phyloP scores from a whole-genome alignment of 2,888 invertebrate genomes.

The Cheilosia urbana region DNA sequence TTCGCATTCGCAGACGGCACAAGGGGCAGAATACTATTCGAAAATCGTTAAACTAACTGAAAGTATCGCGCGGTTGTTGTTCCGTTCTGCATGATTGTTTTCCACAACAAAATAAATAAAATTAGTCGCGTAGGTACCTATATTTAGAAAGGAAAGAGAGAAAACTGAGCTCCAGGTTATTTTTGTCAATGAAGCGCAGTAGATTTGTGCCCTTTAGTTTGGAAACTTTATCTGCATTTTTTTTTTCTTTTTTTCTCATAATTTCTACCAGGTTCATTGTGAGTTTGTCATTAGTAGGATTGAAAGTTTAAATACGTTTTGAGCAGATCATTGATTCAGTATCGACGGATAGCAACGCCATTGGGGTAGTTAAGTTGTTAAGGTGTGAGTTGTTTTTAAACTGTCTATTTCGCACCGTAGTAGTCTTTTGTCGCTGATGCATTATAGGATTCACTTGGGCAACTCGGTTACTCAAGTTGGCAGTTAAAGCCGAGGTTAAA shows the following conservation, averaged over 20 bases:
- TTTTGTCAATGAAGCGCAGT: slow-evolving; percentile 38
- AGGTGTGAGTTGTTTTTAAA: background rate
- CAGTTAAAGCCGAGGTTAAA: too few relatives aligned
- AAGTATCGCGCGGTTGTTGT: slow-evolving; percentile 73
- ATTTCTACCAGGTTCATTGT: background rate
- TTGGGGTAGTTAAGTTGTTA: background rate
- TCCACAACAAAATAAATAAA: slow-evolving; percentile 64
- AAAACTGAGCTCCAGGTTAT: slow-evolving; percentile 32
- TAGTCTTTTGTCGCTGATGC: too few relatives aligned
- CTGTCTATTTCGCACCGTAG: too few relatives aligned
- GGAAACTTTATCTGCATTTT: background rate
- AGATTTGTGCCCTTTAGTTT: slow-evolving; percentile 4
- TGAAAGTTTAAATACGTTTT: slow-evolving; percentile 62
- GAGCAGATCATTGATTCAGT: slow-evolving; percentile 46
- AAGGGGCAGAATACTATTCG: slow-evolving; percentile 54
- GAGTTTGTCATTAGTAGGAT: slow-evolving; percentile 23
- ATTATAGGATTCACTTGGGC: too few relatives aligned
- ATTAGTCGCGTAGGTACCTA: slow-evolving; percentile 28
- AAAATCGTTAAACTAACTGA: slow-evolving; percentile 73
- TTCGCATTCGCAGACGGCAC: slow-evolving; percentile 7
- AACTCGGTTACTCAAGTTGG: too few relatives aligned
- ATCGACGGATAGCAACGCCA: slow-evolving; percentile 14
- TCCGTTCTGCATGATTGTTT: slow-evolving; percentile 69
- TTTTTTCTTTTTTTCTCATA: slow-evolving; percentile 2
- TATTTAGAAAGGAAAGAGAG: background rate